Percentiles rank a stretch among this genome's conserved stretches.
phyloP scores from a whole-genome alignment of 2,888 invertebrate species.

The Pycnomerus fuliginosus region DNA sequence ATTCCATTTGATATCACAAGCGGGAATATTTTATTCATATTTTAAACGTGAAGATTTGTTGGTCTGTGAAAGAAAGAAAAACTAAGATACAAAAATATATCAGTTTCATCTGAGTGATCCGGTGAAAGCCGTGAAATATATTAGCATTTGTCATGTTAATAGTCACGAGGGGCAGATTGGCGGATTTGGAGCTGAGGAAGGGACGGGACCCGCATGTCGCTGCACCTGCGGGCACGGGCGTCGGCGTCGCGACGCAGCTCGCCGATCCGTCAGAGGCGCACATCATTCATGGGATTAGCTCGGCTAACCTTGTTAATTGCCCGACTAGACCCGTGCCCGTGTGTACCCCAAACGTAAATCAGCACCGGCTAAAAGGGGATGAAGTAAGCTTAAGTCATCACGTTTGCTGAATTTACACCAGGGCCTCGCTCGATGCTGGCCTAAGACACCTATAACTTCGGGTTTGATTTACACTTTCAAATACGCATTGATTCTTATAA shows the following conservation, averaged over 20 bases:
- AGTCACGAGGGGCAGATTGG: conserved; percentile 51
- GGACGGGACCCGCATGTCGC: conserved; percentile 41
- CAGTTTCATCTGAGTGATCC: conserved; percentile 51
- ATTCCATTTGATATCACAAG: too few relatives aligned
- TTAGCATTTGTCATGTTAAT: conserved; percentile 56
- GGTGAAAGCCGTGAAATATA: conserved; percentile 52
- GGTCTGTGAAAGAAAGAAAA: conserved; percentile 36
- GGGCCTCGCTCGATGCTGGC: conserved; percentile 14
- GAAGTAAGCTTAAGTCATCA: conserved; percentile 54
- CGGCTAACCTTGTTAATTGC: conserved; percentile 57
- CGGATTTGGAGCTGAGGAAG: conserved; percentile 45
- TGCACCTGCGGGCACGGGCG: conserved; percentile 43
- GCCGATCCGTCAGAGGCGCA: conserved; percentile 50
- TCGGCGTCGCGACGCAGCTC: conserved; percentile 33
- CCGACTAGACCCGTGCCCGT: conserved; percentile 49
- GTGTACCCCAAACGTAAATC: conserved; percentile 52
- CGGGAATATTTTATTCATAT: too few relatives aligned
- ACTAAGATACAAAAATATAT: conserved; percentile 47
- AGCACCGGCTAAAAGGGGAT: conserved; percentile 53
- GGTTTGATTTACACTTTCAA: conserved; percentile 39
- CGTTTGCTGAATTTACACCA: conserved; percentile 48
- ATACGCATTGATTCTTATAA: conserved; percentile 38
- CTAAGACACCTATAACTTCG: conserved; percentile 17
- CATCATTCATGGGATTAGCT: conserved; percentile 58
- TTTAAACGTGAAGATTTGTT: not conserved